Base-by-base conservation (phyloP, 2,113 vertebrate species). In the Lagopus leucura region DNA sequence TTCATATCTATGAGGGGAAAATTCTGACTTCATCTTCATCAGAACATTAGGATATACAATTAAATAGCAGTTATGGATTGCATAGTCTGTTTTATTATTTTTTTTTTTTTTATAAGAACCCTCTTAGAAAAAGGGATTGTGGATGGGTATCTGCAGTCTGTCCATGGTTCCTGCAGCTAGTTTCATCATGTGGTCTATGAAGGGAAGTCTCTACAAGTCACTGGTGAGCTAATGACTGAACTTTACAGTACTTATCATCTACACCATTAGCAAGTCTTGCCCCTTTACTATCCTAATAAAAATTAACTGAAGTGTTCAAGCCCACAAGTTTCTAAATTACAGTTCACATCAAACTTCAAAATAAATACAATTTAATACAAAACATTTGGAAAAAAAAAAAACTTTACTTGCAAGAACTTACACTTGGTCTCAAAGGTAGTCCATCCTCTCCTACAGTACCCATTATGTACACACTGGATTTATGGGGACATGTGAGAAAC, bases 321-420 rank as follows among this genome's bases (percentile, higher is more conserved):
- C 61, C 42, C 25, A 3, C 2, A 81, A 34, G 69, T 73, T 76
- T 89, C 77, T 93, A 89, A 92, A 84, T 57, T 80, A 18, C 79
- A 74, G 12, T 52, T 63, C 78, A 83, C 36, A 57, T 64, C 69
- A 88, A 88, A 80, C n/a, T 86, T 88, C 24, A 89, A 81, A 97
- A 94, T 94, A 96, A 97, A 95, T 93, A 94, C 45, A 74, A n/a
- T 64, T 92, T 87, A 73, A 72, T 88, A 89, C 5, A 90, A 95
- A 88, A 78, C 34, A 67, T 36, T 43, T 43, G 36, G 3, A n/a
- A 60, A 86, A 10, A 15, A 10, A 50, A 38, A 38, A 38, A 38
- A 38, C 40, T 70, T 85, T 54, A 64, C 71, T 73, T 93, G 75
- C 36, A 84, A 81, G 88, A 74, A 48, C 32, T 25, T 92, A 70